phyloP scores from a whole-genome alignment of 2,797 vertebrate genomes.

The Dryobates pubescens region DNA sequence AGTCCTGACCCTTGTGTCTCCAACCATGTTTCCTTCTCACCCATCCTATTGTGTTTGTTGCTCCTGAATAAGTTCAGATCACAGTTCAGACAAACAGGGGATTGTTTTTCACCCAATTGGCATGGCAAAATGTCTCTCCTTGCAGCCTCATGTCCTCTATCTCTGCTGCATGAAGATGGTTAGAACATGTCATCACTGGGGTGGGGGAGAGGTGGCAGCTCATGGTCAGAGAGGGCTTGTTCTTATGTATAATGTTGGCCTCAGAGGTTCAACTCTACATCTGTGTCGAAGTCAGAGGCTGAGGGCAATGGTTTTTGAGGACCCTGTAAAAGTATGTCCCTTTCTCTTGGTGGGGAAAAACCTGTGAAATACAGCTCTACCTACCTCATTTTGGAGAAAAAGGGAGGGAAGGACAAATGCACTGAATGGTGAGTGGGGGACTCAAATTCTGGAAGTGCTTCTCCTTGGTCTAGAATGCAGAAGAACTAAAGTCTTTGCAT shows the following conservation, averaged over 20 bases:
- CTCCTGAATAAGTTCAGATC: not conserved
- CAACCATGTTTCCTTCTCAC: not conserved
- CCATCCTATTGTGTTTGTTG: not conserved
- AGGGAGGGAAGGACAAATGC: not conserved
- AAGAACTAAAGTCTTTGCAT: not conserved
- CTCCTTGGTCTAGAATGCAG: not conserved
- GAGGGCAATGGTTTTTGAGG: not conserved
- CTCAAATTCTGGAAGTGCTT: not conserved
- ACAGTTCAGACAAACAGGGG: not conserved
- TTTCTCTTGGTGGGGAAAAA: accelerated
- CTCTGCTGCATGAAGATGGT: not conserved
- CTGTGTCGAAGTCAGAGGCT: not conserved
- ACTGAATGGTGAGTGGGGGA: not conserved
- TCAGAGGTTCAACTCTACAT: not conserved
- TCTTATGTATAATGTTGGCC: not conserved
- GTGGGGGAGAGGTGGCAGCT: not conserved
- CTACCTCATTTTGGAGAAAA: not conserved
- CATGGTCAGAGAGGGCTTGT: not conserved
- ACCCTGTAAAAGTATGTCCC: not conserved
- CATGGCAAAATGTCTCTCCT: not conserved
- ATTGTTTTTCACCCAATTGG: not conserved
- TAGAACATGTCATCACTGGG: accelerated
- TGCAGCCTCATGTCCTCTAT: not conserved
- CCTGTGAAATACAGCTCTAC: not conserved
- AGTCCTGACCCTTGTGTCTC: not conserved